Evolutionary conservation across 2,888 invertebrate genomes (phyloP).

Genomic region (Clusia tigrina): DNA sequence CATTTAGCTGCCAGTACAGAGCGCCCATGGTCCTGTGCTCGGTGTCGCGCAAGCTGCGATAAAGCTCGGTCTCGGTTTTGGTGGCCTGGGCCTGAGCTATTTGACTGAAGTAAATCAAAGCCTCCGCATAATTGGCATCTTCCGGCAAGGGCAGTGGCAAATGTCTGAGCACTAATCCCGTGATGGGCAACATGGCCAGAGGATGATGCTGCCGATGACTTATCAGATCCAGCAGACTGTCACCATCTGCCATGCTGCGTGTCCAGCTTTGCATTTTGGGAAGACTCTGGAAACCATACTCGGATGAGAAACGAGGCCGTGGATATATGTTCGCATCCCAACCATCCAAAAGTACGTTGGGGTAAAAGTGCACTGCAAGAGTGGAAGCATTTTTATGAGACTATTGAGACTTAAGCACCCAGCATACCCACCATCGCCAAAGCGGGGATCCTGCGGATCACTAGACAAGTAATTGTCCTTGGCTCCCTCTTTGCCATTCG

Average conservation of each 20-base stretch:
- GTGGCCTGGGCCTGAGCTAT: conserved; percentile 89
- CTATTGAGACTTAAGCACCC: not conserved
- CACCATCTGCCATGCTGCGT: conserved; percentile 66
- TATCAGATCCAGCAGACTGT: conserved; percentile 73
- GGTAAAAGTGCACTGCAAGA: conserved; percentile 83
- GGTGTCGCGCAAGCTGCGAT: conserved; percentile 69
- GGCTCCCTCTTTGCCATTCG: conserved; percentile 78
- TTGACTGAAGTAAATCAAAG: conserved; percentile 86
- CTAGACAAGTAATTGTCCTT: conserved; percentile 78
- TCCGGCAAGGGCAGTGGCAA: conserved; percentile 70
- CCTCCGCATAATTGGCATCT: conserved; percentile 69
- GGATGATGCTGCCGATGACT: conserved; percentile 88
- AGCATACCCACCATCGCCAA: conserved; percentile 81
- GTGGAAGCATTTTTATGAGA: not conserved
- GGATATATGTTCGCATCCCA: conserved; percentile 84
- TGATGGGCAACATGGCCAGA: conserved; percentile 73
- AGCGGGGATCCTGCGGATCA: conserved; percentile 80
- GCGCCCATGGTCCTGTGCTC: conserved; percentile 86
- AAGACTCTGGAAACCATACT: conserved; percentile 94
- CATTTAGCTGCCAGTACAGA: conserved; percentile 97
- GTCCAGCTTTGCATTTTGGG: conserved; percentile 77
- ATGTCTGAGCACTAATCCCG: conserved; percentile 70
- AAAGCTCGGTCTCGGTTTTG: conserved; percentile 84
- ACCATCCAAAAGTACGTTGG: conserved; percentile 80
- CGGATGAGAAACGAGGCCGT: conserved; percentile 88